A percentile compares a stretch with the other conserved stretches of the same genome.
Conservation (phyloP, 2,888 invertebrate genomes). For the Zygaena filipendulae region DNA sequence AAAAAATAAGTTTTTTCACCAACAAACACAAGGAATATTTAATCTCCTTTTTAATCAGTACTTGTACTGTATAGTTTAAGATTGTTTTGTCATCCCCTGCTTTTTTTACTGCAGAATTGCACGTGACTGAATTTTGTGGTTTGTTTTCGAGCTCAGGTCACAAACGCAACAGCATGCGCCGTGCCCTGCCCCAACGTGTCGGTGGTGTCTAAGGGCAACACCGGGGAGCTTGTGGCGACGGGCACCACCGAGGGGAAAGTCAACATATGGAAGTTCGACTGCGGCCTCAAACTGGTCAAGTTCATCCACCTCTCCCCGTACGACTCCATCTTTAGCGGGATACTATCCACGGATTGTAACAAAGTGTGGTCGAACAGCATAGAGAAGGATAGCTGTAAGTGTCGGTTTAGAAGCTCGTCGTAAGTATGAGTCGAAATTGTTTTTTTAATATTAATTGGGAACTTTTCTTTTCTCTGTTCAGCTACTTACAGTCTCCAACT, state of each 20-base stretch:
- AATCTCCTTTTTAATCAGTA: too few species aligned
- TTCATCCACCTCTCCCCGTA: conserved; percentile 63
- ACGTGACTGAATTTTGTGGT: too few species aligned
- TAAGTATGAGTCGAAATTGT: too few species aligned
- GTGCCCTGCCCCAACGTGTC: conserved; percentile 62
- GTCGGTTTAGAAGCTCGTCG: too few species aligned
- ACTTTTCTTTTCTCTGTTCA: too few species aligned
- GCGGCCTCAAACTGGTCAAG: conserved; percentile 77
- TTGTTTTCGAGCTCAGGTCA: too few species aligned
- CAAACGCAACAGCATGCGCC: conserved; percentile 86
- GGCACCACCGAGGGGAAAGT: conserved; percentile 73
- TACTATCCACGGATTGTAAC: conserved; percentile 45
- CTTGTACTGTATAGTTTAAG: too few species aligned
- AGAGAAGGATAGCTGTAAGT: conserved; percentile 59
- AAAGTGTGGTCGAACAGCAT: conserved; percentile 58
- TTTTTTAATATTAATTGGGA: too few species aligned
- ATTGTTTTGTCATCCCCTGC: too few species aligned
- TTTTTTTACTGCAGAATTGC: too few species aligned
- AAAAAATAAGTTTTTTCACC: too few species aligned
- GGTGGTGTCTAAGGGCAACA: conserved; percentile 71
- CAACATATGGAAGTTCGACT: conserved; percentile 86
- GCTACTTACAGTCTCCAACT: conserved; percentile 53
- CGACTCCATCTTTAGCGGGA: conserved; percentile 60
- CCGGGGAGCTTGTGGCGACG: conserved; percentile 68
- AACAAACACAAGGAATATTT: too few species aligned